Conservation (phyloP, 2,113 vertebrate species). For the Hyla sarda region DNA sequence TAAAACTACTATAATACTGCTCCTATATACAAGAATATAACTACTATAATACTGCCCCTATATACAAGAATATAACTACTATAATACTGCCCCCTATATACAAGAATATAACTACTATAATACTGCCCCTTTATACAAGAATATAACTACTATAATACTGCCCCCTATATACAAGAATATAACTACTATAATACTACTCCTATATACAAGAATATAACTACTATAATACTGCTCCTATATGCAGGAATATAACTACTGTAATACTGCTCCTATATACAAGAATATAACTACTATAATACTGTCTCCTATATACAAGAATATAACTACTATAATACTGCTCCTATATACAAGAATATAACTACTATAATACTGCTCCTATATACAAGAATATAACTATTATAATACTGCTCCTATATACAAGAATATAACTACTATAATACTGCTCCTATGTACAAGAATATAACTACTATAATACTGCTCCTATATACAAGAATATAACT, state of each 20-base stretch:
- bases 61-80: too few species aligned
- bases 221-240: not conserved
- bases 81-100: too few species aligned
- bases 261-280: not conserved
- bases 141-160: not conserved
- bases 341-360: constrained; percentile 5
- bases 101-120: too few species aligned
- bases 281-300: constrained; percentile 5
- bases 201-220: too few species aligned
- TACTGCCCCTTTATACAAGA: too few species aligned
- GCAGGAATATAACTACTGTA: constrained; percentile 8
- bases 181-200: not conserved
- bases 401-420: not conserved
- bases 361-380: not conserved
- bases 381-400: constrained; percentile 2
- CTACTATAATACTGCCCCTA: too few species aligned
- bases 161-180: not conserved
- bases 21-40: too few species aligned
- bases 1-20: too few species aligned
- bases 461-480: constrained; percentile 3
- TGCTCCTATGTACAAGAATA: not conserved
- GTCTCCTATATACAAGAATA: not conserved
- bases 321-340: constrained; percentile 6
- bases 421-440: constrained; percentile 18
- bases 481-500: constrained; percentile 1